Conservation (phyloP, 1,140 invertebrate species). For the Drosophila kohkoa region DNA sequence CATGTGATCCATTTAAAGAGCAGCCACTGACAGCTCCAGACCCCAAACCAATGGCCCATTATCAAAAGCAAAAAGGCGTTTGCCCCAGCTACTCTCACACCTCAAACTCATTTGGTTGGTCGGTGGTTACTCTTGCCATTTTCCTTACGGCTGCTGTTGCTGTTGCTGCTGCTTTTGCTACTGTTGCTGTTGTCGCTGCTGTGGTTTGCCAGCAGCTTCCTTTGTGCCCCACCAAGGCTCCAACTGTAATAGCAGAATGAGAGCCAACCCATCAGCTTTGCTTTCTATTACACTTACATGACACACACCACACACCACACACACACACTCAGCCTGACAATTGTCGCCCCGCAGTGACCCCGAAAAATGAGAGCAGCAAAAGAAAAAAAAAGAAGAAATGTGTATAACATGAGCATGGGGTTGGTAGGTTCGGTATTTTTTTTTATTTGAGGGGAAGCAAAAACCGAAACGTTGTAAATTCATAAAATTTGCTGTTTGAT, state of each 20-base stretch:
- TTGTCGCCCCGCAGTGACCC: conserved; percentile 77
- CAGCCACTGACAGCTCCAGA: conserved; percentile 56
- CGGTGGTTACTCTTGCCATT: conserved; percentile 79
- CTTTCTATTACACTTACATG: conserved; percentile 81
- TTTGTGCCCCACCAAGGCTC: conserved; percentile 45
- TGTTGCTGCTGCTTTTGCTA: conserved; percentile 27
- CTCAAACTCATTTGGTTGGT: conserved; percentile 72
- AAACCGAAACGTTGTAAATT: conserved; percentile 80
- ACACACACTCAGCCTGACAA: conserved; percentile 56
- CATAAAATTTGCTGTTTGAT: conserved; percentile 83
- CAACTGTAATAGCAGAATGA: conserved; percentile 24
- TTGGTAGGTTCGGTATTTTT: conserved; percentile 8
- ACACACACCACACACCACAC: conserved; percentile 54
- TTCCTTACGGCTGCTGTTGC: conserved; percentile 68
- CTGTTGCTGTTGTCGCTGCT: conserved; percentile 41
- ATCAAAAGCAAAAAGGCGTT: conserved; percentile 75
- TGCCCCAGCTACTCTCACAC: conserved; percentile 53
- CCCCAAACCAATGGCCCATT: conserved; percentile 71
- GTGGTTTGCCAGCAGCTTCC: conserved; percentile 65
- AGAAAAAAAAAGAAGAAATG: conserved; percentile 41
- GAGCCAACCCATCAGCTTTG: conserved; percentile 71
- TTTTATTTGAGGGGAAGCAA: conserved; percentile 27
- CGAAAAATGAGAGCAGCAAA: conserved; percentile 33
- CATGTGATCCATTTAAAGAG: conserved; percentile 33
- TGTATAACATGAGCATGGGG: conserved; percentile 14